phyloP scores from a whole-genome alignment of 2,888 invertebrate species.

The Athalia circularis region DNA sequence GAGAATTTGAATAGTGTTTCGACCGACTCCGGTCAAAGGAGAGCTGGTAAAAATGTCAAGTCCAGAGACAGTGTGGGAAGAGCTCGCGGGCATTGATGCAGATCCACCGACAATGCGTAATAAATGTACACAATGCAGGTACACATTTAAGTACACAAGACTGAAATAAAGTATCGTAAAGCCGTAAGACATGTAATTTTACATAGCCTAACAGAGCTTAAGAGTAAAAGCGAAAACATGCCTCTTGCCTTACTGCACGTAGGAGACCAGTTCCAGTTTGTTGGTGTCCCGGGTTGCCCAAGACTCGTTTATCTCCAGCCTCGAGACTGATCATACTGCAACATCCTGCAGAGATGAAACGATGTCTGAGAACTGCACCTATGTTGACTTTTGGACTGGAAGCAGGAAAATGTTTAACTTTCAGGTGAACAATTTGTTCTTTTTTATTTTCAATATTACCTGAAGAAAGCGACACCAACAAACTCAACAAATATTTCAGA shows the following conservation, averaged over 20 bases:
- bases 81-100: slow-evolving; percentile 83
- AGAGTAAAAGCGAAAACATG: not conserved
- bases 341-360: slow-evolving; percentile 94
- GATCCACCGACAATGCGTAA: slow-evolving; percentile 86
- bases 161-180: slow-evolving; percentile 56
- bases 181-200: not conserved
- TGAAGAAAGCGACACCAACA: too few relatives aligned
- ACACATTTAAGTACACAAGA: slow-evolving; percentile 57
- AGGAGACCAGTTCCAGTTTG: slow-evolving; percentile 92
- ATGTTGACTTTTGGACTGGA: slow-evolving; percentile 89
- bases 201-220: not conserved
- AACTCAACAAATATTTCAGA: slow-evolving; percentile 73
- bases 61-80: slow-evolving; percentile 78
- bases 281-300: slow-evolving; percentile 91
- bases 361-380: slow-evolving; percentile 91
- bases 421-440: slow-evolving; percentile 59
- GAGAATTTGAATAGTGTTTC: too few relatives aligned
- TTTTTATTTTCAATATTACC: not conserved
- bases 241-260: slow-evolving; percentile 53
- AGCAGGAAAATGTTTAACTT: slow-evolving; percentile 83
- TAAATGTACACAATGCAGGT: slow-evolving; percentile 86
- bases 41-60: slow-evolving; percentile 58
- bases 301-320: slow-evolving; percentile 80
- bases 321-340: slow-evolving; percentile 89
- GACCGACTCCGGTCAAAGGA: too few relatives aligned